Conservation (phyloP, 2,888 invertebrate species). For the Polydrusus cervinus region DNA sequence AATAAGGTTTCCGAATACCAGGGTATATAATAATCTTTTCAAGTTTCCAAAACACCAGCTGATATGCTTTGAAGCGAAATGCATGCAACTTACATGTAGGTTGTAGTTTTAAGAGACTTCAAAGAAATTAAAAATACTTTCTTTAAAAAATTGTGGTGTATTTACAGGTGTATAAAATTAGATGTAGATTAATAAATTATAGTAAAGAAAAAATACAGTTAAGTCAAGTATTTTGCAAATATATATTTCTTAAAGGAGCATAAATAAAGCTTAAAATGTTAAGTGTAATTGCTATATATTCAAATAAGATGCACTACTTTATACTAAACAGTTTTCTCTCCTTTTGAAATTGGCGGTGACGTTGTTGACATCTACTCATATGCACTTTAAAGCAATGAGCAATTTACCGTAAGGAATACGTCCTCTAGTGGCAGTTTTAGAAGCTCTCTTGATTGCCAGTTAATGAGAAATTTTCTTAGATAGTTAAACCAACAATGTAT, state of each 20-base stretch:
- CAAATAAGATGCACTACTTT: slow-evolving; percentile 46
- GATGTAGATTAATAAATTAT: slow-evolving; percentile 19
- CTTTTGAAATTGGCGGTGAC: too few species aligned
- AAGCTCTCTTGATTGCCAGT: too few species aligned
- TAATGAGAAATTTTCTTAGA: too few species aligned
- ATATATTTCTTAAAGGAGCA: slow-evolving; percentile 9
- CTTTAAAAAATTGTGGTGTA: background rate
- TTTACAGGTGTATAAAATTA: slow-evolving; percentile 31
- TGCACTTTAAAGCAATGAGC: too few species aligned
- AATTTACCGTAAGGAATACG: too few species aligned
- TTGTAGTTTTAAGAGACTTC: too few species aligned
- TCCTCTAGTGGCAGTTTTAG: too few species aligned
- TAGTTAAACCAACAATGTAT: too few species aligned
- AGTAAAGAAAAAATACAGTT: slow-evolving; percentile 41
- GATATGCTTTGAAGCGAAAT: background rate
- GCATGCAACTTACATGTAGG: too few species aligned
- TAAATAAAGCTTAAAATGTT: slow-evolving; percentile 16
- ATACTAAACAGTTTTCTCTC: slow-evolving; percentile 16
- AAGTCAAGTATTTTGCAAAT: slow-evolving; percentile 40
- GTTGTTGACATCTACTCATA: too few species aligned
- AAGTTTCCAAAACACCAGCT: slow-evolving; percentile 57
- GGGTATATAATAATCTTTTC: slow-evolving; percentile 67
- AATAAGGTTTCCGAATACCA: slow-evolving; percentile 66
- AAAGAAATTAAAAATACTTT: too few species aligned
- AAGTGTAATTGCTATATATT: slow-evolving; percentile 42